Evolutionary conservation across 2,797 vertebrate species (phyloP), one percentile per base, ranked within the genome.

Genomic region (Tragelaphus oryx): DNA sequence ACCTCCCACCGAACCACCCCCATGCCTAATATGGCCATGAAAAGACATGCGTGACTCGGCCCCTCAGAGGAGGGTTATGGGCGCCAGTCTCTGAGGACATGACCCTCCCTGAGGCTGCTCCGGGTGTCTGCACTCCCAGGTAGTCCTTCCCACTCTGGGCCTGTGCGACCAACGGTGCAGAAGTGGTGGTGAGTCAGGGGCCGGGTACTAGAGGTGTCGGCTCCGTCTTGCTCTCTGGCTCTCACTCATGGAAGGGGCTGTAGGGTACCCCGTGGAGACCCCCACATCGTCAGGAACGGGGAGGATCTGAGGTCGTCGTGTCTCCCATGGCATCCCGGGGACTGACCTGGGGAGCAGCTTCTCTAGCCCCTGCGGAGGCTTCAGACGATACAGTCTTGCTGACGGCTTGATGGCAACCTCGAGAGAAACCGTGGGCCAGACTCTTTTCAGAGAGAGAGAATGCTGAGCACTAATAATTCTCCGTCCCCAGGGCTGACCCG

Each of bases 41-140:
- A 52, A 22, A 33, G 10, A 52, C 30, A 8, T 0, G 10, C 11
- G 0, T 4, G 75, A 78, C 17, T 7, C 10, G 11, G 75, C 48
- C 17, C 30, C 46, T 76, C 75, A 10, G 46, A 48, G 28, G 26
- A 30, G 28, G 44, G 44, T 76, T 30, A 30, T 18, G 44, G 74
- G 26, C 3, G 0, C 26, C 74, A 76, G 44, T 0, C 44, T 48
- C 16, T 0, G 0, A 11, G 3, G 9, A 20, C 28, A 28, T 2
- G 46, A 50, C 75, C 46, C 1, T 11, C 28, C 75, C 9, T 4
- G 28, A 48, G 16, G 44, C 75, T 2, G 46, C 46, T 17, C 28
- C 1, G 8, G 41, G n/a, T 5, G 28, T n/a, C 46, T 18, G 8
- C 46, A 18, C 10, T 4, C 17, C 28, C 2, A 10, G 28, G 16